Conservation (phyloP, 2,888 invertebrate genomes). For the Cacoxenus indagator region DNA sequence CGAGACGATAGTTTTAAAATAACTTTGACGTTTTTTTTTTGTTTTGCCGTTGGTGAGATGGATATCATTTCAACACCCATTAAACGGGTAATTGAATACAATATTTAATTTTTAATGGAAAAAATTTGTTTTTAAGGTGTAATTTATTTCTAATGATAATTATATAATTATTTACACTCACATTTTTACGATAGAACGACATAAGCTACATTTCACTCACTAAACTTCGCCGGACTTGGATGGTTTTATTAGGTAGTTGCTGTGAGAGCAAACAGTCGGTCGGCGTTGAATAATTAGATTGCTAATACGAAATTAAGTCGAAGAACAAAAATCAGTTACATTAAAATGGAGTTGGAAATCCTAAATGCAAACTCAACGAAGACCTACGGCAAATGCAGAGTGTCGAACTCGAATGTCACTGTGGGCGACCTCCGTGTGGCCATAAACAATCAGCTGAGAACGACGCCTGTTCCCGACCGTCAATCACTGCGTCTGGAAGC, state of each 20-base stretch:
- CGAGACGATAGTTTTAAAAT: too few species aligned
- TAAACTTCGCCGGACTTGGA: neutral
- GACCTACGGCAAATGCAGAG: conserved; percentile 67
- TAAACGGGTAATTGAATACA: too few species aligned
- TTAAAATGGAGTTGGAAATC: conserved; percentile 72
- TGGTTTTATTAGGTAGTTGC: neutral
- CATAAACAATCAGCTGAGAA: conserved; percentile 76
- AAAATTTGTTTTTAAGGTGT: too few species aligned
- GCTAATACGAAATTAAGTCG: neutral
- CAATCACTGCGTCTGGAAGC: conserved; percentile 87
- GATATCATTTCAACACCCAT: too few species aligned
- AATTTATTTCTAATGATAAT: too few species aligned
- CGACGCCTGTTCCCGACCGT: conserved; percentile 81
- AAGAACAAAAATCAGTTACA: neutral
- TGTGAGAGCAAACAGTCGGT: neutral
- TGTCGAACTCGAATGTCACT: conserved; percentile 71
- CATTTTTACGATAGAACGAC: too few species aligned
- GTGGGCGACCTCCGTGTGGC: conserved; percentile 83
- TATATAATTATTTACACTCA: too few species aligned
- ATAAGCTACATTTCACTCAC: neutral
- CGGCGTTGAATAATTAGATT: neutral
- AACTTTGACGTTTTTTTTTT: too few species aligned
- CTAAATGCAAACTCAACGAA: conserved; percentile 74
- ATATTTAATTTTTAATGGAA: too few species aligned
- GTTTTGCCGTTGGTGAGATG: too few species aligned